Conservation (phyloP, 2,113 vertebrate species). For the Hemiscyllium ocellatum region DNA sequence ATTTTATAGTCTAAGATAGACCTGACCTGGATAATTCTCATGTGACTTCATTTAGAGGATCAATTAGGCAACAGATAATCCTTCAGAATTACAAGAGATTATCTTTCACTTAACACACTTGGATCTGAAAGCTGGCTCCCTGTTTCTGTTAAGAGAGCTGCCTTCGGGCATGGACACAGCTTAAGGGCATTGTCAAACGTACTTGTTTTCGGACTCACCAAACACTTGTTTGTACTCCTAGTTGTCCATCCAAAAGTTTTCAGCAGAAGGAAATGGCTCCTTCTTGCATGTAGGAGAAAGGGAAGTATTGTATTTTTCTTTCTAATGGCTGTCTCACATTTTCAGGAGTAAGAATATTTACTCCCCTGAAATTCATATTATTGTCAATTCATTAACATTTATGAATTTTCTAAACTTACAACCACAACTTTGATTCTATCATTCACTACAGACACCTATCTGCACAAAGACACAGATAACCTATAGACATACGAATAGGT, state of each 20-base stretch:
- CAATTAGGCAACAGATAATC: not conserved
- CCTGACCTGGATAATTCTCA: constrained; percentile 15
- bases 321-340: not conserved
- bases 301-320: not conserved
- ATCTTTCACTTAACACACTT: not conserved
- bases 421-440: not conserved
- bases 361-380: not conserved
- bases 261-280: not conserved
- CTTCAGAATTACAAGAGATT: constrained; percentile 31
- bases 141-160: not conserved
- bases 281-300: not conserved
- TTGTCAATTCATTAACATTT: not conserved
- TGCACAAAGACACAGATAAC: not conserved
- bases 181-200: not conserved
- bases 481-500: not conserved
- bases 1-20: not conserved
- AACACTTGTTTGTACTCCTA: not conserved
- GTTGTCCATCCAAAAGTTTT: not conserved
- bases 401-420: not conserved
- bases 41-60: not conserved
- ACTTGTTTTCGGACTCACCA: not conserved
- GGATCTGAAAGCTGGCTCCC: not conserved
- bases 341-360: not conserved
- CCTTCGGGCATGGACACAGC: not conserved
- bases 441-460: not conserved